phyloP scores from a whole-genome alignment of 2,113 vertebrate genomes.

The Cyanoliseus patagonus region DNA sequence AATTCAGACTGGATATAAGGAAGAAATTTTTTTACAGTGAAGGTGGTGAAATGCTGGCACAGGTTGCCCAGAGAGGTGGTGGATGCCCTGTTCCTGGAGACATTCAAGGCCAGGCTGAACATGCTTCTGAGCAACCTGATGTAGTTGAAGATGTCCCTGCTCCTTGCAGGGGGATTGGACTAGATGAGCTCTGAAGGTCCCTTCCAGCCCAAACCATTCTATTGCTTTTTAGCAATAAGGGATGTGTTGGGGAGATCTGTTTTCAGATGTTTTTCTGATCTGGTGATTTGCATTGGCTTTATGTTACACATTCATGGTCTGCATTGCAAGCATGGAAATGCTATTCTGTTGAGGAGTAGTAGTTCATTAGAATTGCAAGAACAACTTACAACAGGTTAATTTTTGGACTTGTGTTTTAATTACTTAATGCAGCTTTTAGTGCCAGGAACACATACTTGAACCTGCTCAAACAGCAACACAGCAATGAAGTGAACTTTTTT shows the following conservation, averaged over 20 bases:
- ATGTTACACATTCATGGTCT: not conserved
- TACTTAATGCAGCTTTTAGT: not conserved
- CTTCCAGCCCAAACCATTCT: not conserved
- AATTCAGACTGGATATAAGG: not conserved
- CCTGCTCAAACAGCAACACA: not conserved
- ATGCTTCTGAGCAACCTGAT: not conserved
- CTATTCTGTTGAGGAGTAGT: not conserved
- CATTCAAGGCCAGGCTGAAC: not conserved
- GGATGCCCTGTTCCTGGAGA: not conserved
- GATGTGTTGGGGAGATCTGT: not conserved
- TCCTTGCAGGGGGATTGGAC: not conserved
- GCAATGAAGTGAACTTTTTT: not conserved
- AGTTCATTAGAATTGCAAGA: not conserved
- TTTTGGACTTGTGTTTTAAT: not conserved
- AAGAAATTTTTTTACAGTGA: not conserved
- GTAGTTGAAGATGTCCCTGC: not conserved
- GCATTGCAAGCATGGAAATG: too few relatives aligned
- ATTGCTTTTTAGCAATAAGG: not conserved
- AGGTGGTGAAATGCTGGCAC: not conserved
- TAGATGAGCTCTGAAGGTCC: not conserved
- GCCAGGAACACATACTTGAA: not conserved
- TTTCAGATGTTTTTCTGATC: not conserved
- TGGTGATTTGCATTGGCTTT: not conserved
- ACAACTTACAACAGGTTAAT: not conserved
- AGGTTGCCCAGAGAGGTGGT: not conserved